Evolutionary conservation across 1,140 invertebrate species (phyloP).

Genomic region (Lasioglossum albipes): DNA sequence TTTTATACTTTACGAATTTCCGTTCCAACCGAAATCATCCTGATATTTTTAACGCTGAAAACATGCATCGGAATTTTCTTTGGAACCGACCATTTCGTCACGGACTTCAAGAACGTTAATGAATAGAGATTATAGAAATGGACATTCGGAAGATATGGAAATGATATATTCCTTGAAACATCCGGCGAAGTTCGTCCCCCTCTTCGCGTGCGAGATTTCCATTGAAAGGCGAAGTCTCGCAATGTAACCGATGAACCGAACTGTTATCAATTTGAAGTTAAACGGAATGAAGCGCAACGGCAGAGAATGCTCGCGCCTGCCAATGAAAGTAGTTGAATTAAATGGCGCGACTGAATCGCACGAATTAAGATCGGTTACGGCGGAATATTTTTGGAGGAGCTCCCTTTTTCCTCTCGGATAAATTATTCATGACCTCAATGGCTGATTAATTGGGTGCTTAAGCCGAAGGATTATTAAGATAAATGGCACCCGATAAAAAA

Average conservation of each 20-base stretch:
- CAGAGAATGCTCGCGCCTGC: slow-evolving; percentile 49
- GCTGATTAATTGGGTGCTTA: slow-evolving; percentile 61
- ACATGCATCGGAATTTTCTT: no score
- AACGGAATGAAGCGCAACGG: slow-evolving; percentile 59
- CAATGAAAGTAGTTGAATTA: slow-evolving; percentile 61
- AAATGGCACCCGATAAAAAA: slow-evolving; percentile 47
- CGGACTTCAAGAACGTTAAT: no score
- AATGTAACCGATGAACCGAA: slow-evolving; percentile 43
- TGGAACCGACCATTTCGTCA: no score
- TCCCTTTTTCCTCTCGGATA: slow-evolving; percentile 43
- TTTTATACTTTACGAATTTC: no score
- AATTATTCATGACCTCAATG: slow-evolving; percentile 64
- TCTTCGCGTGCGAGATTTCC: neutral
- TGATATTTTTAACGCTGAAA: no score
- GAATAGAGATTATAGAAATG: neutral
- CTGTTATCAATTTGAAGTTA: slow-evolving; percentile 60
- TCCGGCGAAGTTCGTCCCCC: neutral
- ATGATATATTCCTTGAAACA: neutral
- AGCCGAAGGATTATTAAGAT: slow-evolving; percentile 62
- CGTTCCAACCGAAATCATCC: no score
- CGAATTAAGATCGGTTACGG: slow-evolving; percentile 60
- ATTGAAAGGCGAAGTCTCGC: slow-evolving; percentile 10
- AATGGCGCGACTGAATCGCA: slow-evolving; percentile 51
- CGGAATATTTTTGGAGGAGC: slow-evolving; percentile 57
- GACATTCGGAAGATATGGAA: neutral